phyloP scores from a whole-genome alignment of 2,888 invertebrate species.

The Lamellibrachia columna region DNA sequence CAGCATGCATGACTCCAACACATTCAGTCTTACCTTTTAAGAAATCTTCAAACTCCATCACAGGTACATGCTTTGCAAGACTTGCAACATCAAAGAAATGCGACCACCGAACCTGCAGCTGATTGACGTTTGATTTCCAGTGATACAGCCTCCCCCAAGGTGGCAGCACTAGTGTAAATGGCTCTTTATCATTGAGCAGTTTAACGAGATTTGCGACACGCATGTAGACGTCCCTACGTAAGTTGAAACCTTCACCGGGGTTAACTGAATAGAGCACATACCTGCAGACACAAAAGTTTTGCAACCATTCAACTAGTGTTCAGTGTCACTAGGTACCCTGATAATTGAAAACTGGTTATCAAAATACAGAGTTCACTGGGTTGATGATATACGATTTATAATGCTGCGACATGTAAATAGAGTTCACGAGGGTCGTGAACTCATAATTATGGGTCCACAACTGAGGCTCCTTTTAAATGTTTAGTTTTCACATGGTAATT shows the following conservation, averaged over 20 bases:
- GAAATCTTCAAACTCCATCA: slow-evolving; percentile 86
- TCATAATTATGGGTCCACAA: no score
- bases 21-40: slow-evolving; percentile 65
- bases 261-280: slow-evolving; percentile 94
- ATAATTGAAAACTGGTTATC: background rate
- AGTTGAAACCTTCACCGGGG: slow-evolving; percentile 94
- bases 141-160: slow-evolving; percentile 92
- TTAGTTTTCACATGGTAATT: no score
- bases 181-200: slow-evolving; percentile 70
- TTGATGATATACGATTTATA: no score
- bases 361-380: no score
- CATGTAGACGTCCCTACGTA: slow-evolving; percentile 94
- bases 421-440: no score
- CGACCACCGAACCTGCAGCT: slow-evolving; percentile 80
- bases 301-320: background rate
- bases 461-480: no score
- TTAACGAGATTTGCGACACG: slow-evolving; percentile 86
- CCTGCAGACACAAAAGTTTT: slow-evolving; percentile 55
- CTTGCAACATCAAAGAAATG: slow-evolving; percentile 86
- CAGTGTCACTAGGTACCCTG: background rate
- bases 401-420: no score
- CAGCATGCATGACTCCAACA: slow-evolving; percentile 66
- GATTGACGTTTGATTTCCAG: slow-evolving; percentile 74
- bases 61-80: slow-evolving; percentile 81
- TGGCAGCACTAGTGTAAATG: slow-evolving; percentile 79